phyloP scores from a whole-genome alignment of 2,797 vertebrate genomes.

The Crotalus adamanteus region DNA sequence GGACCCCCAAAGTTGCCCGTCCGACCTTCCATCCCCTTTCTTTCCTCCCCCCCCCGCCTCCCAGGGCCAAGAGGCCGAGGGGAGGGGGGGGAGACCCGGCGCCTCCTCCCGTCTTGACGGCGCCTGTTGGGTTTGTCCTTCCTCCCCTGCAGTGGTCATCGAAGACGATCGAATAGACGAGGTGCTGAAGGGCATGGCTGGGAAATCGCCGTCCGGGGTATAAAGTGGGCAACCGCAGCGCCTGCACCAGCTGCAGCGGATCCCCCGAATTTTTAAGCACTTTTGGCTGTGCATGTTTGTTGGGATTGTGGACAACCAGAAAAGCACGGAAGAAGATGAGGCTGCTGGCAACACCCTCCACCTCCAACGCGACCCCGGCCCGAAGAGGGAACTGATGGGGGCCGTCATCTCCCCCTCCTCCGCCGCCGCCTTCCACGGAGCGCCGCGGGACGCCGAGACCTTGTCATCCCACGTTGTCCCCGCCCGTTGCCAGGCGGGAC shows the following conservation, averaged over 20 bases:
- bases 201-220: constrained; percentile 95
- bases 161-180: constrained; percentile 99
- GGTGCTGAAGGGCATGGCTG: constrained; percentile 96
- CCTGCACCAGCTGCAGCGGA: constrained; percentile 76
- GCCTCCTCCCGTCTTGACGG: background rate
- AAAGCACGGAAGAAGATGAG: constrained; percentile 72
- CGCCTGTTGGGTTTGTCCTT: background rate
- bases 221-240: constrained; percentile 74
- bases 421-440: constrained; percentile 53
- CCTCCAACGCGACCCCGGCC: constrained; percentile 77
- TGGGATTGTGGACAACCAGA: constrained; percentile 71
- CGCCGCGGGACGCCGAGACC: background rate
- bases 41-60: background rate
- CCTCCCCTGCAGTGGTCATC: constrained; percentile 86
- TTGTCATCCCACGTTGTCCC: background rate
- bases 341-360: constrained; percentile 86
- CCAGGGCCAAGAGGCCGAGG: background rate
- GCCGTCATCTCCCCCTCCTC: constrained; percentile 49
- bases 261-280: constrained; percentile 83
- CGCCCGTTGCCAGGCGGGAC: background rate
- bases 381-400: constrained; percentile 67
- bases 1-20: background rate
- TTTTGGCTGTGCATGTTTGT: constrained; percentile 89
- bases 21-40: background rate
- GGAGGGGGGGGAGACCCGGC: background rate